Evolutionary conservation across 2,888 invertebrate species (phyloP).

Genomic region (Ectemnius cavifrons): DNA sequence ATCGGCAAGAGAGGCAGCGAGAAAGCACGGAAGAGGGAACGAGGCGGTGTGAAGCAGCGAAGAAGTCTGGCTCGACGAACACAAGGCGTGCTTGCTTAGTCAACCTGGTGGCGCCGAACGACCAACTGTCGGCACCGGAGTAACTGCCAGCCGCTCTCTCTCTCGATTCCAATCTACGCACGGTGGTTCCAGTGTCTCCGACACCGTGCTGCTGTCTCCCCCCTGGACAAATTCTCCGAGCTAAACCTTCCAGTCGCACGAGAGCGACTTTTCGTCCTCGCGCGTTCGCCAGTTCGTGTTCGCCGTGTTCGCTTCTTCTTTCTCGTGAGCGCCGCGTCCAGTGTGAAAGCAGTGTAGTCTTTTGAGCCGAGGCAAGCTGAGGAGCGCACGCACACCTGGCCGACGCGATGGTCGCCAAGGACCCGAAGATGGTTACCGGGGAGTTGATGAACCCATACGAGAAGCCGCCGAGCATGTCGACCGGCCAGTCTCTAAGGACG

Average conservation of each 20-base stretch:
- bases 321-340: slow-evolving; percentile 1
- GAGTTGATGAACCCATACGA: slow-evolving; percentile 79
- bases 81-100: slow-evolving; percentile 62
- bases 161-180: slow-evolving; percentile 34
- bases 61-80: slow-evolving; percentile 48
- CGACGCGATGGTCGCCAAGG: slow-evolving; percentile 80
- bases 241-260: too few species aligned
- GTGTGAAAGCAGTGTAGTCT: not conserved
- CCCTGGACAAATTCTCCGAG: not conserved
- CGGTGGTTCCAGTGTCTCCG: slow-evolving; percentile 44
- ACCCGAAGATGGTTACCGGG: slow-evolving; percentile 72
- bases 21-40: slow-evolving; percentile 43
- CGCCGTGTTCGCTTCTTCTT: not conserved
- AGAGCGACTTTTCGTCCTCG: not conserved
- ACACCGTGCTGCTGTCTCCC: not conserved
- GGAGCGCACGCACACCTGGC: slow-evolving; percentile 5
- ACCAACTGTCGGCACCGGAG: slow-evolving; percentile 59
- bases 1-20: slow-evolving; percentile 15
- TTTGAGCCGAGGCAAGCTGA: not conserved
- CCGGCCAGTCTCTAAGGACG: slow-evolving; percentile 72
- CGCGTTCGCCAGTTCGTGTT: slow-evolving; percentile 9
- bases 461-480: slow-evolving; percentile 77
- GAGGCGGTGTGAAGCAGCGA: slow-evolving; percentile 32
- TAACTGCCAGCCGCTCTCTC: slow-evolving; percentile 49
- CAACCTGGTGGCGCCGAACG: slow-evolving; percentile 71